Base-by-base conservation (phyloP, 2,113 vertebrate species). In the Leptocoma aspasia region DNA sequence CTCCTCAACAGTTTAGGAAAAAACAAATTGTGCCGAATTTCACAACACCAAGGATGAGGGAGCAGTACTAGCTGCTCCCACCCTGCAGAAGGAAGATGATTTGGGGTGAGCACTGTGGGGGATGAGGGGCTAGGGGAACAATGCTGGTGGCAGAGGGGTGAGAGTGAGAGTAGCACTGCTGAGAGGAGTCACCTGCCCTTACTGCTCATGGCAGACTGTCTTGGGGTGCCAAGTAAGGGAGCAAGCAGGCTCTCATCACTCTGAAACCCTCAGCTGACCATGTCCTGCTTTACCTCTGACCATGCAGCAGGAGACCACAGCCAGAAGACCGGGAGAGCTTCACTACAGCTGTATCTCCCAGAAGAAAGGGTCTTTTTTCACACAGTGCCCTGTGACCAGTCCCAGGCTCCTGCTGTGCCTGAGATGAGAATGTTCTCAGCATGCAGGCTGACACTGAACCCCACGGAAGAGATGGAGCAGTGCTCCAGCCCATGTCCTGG, bases 271-370 rank as follows among this genome's bases (percentile, higher is more conserved):
- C 77, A 45, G 31, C 31, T 71, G 52, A 49, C 37, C 18, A 11
- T 3, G 11, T 22, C 11, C 22, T 53, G 54, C n/a, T 50, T 75
- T 10, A 65, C 21, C 42, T 71, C 47, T 41, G 33, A 49, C 9
- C 31, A 44, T 0, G 2, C 3, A 60, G 41, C 49, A 64, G 33
- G 11, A 83, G 2, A 57, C 4, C 33, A 37, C 1, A 15, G 23
- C 7, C 28, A 53, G 41, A 44, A 91, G 2, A 63, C 13, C 37
- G 72, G 59, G 28, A 81, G 17, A 76, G 12, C 21, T 77, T 33
- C 71, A 60, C 10, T 24, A 80, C 19, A 44, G 28, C 9, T 1
- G 0, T 6, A 42, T 54, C 33, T 68, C 35, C 23, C 33, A 71
- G 28, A 60, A 79, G 26, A 71, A 92, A 75, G 20, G 2, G 12